phyloP scores from a whole-genome alignment of 2,113 vertebrate genomes.

The Ellobius talpinus region DNA sequence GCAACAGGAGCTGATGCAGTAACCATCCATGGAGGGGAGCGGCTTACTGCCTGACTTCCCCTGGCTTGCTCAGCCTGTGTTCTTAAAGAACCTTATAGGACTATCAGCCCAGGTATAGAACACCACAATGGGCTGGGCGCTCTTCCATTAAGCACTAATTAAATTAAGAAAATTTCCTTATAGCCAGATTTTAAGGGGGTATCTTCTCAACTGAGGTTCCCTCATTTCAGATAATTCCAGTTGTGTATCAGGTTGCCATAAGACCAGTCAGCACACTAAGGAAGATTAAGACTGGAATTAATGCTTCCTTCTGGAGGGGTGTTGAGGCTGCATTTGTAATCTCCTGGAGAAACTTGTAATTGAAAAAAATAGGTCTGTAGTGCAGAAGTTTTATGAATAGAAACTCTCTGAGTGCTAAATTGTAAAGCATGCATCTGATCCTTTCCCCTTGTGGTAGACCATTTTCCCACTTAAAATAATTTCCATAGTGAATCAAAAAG shows the following conservation, averaged over 20 bases:
- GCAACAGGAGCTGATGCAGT: background rate
- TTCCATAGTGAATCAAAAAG: slow-evolving; percentile 6
- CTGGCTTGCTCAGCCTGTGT: background rate
- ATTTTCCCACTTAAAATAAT: background rate
- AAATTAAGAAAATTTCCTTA: background rate
- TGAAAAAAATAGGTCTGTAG: background rate
- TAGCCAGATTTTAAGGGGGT: background rate
- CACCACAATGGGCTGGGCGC: background rate
- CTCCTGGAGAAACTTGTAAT: background rate
- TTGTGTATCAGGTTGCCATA: background rate
- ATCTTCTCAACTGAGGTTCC: background rate
- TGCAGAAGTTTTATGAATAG: background rate
- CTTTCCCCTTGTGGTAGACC: slow-evolving; percentile 23
- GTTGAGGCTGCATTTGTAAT: slow-evolving; percentile 55
- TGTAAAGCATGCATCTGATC: background rate
- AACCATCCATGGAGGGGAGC: background rate
- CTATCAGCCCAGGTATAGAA: background rate
- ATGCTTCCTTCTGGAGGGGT: slow-evolving; percentile 30
- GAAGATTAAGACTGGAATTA: slow-evolving; percentile 1
- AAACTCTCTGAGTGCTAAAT: background rate
- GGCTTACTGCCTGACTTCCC: background rate
- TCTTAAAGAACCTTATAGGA: background rate
- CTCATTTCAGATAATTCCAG: background rate
- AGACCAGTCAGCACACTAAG: background rate
- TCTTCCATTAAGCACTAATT: background rate